Conservation (phyloP, 2,888 invertebrate genomes). For the Lamellibrachia satsuma region DNA sequence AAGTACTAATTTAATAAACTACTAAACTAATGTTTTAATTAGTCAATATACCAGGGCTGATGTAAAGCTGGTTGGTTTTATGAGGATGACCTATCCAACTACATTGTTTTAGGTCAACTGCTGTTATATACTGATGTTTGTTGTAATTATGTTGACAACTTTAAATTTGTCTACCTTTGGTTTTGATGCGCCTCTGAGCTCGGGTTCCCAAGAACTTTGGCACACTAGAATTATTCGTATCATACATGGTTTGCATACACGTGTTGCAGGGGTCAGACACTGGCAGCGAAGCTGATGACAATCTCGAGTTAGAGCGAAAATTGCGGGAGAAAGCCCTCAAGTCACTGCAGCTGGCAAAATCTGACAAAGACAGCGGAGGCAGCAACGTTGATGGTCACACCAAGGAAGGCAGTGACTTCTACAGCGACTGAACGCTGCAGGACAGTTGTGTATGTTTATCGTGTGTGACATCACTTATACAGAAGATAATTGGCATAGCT, state of each 20-base stretch:
- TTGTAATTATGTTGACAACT: background rate
- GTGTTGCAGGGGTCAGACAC: background rate
- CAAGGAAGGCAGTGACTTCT: background rate
- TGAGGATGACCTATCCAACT: no score
- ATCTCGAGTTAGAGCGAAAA: slow-evolving; percentile 49
- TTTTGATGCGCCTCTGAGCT: no score
- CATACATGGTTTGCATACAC: no score
- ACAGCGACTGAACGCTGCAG: background rate
- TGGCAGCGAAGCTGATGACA: background rate
- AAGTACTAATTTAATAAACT: no score
- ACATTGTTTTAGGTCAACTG: no score
- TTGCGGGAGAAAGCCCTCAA: slow-evolving; percentile 57
- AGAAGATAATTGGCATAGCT: background rate
- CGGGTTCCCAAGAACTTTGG: no score
- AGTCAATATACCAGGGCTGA: no score
- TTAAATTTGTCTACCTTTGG: no score
- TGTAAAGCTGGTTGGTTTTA: no score
- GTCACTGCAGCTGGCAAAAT: background rate
- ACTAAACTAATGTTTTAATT: no score
- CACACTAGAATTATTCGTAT: no score
- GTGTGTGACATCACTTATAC: background rate
- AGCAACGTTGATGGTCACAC: background rate
- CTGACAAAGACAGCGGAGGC: background rate
- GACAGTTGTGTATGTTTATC: background rate
- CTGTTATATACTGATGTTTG: background rate